A percentile compares a stretch with the other conserved stretches of the same genome.
These are phyloP conservation scores for Sibirionetta formosa DNA, from an alignment of 2,797 vertebrate genomes.

Conservation along the genomic window DNA sequence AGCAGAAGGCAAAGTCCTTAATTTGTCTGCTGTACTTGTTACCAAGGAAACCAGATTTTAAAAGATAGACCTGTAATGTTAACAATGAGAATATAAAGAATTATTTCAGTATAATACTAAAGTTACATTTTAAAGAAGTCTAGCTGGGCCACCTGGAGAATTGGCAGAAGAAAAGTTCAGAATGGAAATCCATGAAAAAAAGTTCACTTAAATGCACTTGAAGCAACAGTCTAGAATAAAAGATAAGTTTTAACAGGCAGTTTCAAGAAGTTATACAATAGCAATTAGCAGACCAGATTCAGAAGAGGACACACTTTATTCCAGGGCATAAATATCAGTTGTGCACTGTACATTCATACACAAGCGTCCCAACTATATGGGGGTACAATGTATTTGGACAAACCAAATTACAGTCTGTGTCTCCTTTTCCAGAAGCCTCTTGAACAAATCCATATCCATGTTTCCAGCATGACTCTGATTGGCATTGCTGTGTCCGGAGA, in stretches of 20 bases:
- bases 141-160: not conserved
- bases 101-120: not conserved
- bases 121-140: not conserved
- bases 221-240: not conserved
- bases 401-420: not conserved
- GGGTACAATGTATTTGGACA: accelerated
- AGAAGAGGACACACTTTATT: not conserved
- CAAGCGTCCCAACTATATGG: accelerated
- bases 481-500: not conserved
- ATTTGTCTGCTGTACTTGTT: not conserved
- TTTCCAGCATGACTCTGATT: not conserved
- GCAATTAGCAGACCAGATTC: not conserved
- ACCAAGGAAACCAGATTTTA: not conserved
- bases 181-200: not conserved
- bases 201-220: not conserved
- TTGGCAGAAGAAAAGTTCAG: not conserved
- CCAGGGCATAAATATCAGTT: too few relatives aligned
- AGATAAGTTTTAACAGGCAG: not conserved
- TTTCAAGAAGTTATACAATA: not conserved
- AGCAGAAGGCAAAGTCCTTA: not conserved
- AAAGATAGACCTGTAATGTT: not conserved
- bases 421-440: not conserved
- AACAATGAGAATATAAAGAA: not conserved
- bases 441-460: accelerated
- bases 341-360: not conserved